Conservation (phyloP, 2,888 invertebrate genomes). For the Encarsia formosa region DNA sequence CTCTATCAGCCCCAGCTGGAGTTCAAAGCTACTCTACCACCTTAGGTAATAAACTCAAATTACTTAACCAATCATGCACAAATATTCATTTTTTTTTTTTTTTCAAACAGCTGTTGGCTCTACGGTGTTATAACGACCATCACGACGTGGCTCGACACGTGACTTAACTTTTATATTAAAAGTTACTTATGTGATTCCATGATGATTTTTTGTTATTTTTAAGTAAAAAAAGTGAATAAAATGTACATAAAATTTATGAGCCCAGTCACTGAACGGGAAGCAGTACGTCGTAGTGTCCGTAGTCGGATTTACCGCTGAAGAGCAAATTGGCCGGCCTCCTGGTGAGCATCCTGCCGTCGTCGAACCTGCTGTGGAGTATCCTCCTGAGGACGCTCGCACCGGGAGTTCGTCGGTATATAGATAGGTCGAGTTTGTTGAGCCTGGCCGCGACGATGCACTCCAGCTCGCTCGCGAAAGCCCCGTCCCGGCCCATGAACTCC, state of each 20-base stretch:
- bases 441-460: conserved; percentile 43
- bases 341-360: conserved; percentile 8
- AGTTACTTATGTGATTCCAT: no score
- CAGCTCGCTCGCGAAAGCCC: conserved; percentile 43
- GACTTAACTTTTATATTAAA: no score
- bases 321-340: conserved; percentile 39
- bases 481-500: conserved; percentile 40
- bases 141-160: conserved; percentile 36
- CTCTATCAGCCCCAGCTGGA: conserved; percentile 34
- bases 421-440: conserved; percentile 40
- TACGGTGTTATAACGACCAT: conserved; percentile 35
- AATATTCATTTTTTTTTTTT: background rate
- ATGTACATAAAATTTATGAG: background rate
- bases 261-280: conserved; percentile 6
- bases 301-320: conserved; percentile 42
- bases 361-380: conserved; percentile 37
- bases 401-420: conserved; percentile 40
- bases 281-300: conserved; percentile 44
- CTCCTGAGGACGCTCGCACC: conserved; percentile 33
- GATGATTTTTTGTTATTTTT: no score
- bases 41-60: conserved; percentile 32
- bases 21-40: conserved; percentile 34
- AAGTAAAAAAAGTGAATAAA: no score
- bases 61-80: background rate
- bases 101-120: conserved; percentile 36